Evolutionary conservation across 2,888 invertebrate species (phyloP).

Genomic region (Orthosia cruda): DNA sequence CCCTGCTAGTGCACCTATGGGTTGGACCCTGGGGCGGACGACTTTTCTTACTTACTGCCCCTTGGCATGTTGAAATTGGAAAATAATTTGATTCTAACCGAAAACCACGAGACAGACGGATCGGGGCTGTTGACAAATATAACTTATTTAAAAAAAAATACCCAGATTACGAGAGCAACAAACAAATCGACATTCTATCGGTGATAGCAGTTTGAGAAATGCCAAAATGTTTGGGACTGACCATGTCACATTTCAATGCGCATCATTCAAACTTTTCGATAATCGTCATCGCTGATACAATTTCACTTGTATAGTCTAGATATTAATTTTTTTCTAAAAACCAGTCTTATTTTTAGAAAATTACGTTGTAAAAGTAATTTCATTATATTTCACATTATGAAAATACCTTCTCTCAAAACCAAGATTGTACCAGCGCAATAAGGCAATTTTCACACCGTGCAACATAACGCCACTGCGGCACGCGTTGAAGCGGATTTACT

Average conservation of each 20-base stretch:
- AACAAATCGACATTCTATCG: no score
- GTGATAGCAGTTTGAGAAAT: no score
- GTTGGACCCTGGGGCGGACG: conserved; percentile 67
- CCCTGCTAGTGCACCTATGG: conserved; percentile 74
- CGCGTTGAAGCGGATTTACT: conserved; percentile 37
- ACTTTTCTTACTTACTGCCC: conserved; percentile 72
- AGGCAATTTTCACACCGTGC: conserved; percentile 16
- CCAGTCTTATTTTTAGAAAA: no score
- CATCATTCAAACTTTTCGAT: no score
- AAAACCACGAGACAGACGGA: conserved; percentile 43
- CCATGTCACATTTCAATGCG: no score
- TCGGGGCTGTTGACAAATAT: not conserved
- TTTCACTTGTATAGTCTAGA: no score
- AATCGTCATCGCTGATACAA: no score
- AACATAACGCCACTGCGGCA: conserved; percentile 29
- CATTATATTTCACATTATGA: not conserved
- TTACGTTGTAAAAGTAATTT: no score
- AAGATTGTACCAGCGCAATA: not conserved
- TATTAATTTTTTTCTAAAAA: no score
- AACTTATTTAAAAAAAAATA: no score
- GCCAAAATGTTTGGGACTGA: no score
- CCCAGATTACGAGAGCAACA: no score
- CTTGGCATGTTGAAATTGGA: conserved; percentile 74
- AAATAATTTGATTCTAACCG: conserved; percentile 68
- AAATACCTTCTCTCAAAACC: not conserved